Conservation (phyloP, 37 sponge, comb jelly and placozoan species). For the Haliclona indistincta region DNA sequence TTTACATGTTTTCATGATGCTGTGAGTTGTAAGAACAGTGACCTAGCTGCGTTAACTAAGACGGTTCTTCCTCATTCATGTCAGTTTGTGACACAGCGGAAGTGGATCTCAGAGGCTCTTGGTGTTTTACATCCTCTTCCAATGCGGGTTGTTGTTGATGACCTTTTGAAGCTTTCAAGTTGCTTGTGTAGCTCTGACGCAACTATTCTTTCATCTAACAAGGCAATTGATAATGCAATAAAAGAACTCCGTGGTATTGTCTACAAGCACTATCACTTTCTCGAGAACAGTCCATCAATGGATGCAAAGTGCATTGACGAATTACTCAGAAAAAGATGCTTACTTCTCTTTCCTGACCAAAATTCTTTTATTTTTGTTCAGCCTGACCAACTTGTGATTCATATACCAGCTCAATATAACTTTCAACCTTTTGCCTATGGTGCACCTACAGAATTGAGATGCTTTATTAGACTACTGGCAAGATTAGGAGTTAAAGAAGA, state of each 20-base stretch:
- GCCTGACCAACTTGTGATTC: conserved; percentile 19
- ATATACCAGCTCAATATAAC: not conserved
- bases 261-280: conserved; percentile 19
- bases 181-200: not conserved
- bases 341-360: not conserved
- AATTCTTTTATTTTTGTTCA: conserved; percentile 10
- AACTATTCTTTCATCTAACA: not conserved
- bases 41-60: conserved; percentile 1
- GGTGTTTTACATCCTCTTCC: conserved; percentile 13
- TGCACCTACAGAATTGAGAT: conserved; percentile 8
- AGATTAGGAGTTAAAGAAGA: conserved; percentile 2
- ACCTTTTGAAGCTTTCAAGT: conserved; percentile 11
- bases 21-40: not conserved
- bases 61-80: conserved; percentile 20
- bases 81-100: not conserved
- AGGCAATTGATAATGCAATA: not conserved
- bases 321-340: not conserved
- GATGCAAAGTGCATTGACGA: not conserved
- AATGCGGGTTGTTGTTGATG: conserved; percentile 2
- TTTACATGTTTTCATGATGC: conserved; percentile 18
- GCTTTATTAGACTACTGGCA: not conserved
- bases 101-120: not conserved
- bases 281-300: not conserved
- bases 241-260: not conserved
- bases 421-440: conserved; percentile 36